These are phyloP conservation scores for Oligia latruncula DNA, from an alignment of 2,888 invertebrate genomes.

Conservation along the genomic window DNA sequence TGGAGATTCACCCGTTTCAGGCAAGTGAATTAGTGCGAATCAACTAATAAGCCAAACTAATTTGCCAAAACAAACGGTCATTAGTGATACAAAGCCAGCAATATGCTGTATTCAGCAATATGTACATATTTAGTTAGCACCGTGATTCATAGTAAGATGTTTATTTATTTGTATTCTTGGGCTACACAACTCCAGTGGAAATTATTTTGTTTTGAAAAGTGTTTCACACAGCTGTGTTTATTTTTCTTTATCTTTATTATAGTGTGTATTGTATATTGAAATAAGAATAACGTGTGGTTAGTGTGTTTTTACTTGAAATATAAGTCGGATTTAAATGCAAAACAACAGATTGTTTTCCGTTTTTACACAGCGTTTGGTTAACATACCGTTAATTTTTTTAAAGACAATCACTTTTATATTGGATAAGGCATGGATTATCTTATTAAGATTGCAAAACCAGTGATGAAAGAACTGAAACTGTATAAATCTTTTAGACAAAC, in stretches of 20 bases:
- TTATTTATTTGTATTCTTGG: neutral
- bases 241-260: neutral
- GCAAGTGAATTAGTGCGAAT: too few relatives aligned
- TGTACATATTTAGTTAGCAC: too few relatives aligned
- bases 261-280: neutral
- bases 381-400: neutral
- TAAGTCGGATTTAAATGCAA: neutral
- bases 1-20: too few relatives aligned
- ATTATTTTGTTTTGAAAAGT: neutral
- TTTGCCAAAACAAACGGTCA: neutral
- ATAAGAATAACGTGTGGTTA: neutral
- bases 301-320: neutral
- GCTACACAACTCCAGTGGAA: neutral
- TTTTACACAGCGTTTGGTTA: neutral
- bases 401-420: neutral
- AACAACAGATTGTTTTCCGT: neutral
- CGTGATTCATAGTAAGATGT: neutral
- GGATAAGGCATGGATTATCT: constrained; percentile 25
- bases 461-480: neutral
- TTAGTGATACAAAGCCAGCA: neutral
- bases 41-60: too few relatives aligned
- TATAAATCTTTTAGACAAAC: neutral
- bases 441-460: neutral
- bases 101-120: neutral
- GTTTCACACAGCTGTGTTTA: neutral